These are phyloP conservation scores for Platalea minor DNA, from an alignment of 2,797 vertebrate species.

Conservation along the genomic window DNA sequence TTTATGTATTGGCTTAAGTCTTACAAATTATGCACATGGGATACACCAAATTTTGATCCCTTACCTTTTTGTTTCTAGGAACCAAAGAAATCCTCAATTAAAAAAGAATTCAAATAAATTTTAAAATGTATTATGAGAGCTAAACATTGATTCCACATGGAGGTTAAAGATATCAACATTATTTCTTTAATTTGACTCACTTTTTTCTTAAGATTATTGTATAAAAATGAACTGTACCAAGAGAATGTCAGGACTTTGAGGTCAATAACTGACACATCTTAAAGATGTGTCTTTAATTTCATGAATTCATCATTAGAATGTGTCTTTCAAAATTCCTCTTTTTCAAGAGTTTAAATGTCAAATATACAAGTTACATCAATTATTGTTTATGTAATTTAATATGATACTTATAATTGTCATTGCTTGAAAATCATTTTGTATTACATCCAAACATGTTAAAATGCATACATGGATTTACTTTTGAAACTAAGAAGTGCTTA, in stretches of 20 bases:
- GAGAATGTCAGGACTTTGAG: background rate
- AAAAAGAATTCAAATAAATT: background rate
- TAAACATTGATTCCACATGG: background rate
- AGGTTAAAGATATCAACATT: background rate
- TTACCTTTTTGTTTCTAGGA: background rate
- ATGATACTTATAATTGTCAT: background rate
- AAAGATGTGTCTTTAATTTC: background rate
- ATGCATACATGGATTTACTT: background rate
- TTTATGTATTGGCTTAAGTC: slow-evolving; percentile 59
- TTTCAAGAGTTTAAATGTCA: background rate
- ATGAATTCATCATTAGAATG: background rate
- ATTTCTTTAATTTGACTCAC: background rate
- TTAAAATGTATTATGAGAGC: background rate
- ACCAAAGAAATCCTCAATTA: background rate
- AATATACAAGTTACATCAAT: background rate
- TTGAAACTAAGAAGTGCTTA: background rate
- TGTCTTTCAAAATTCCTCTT: background rate
- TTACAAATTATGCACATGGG: slow-evolving; percentile 64
- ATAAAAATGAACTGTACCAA: background rate
- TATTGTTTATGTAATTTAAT: background rate
- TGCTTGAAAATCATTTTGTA: background rate
- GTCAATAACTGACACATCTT: background rate
- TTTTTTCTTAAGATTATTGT: background rate
- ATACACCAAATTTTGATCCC: background rate
- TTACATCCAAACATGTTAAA: background rate